Evolutionary conservation across 2,888 invertebrate species (phyloP).

Genomic region (Uloborus plumipes): DNA sequence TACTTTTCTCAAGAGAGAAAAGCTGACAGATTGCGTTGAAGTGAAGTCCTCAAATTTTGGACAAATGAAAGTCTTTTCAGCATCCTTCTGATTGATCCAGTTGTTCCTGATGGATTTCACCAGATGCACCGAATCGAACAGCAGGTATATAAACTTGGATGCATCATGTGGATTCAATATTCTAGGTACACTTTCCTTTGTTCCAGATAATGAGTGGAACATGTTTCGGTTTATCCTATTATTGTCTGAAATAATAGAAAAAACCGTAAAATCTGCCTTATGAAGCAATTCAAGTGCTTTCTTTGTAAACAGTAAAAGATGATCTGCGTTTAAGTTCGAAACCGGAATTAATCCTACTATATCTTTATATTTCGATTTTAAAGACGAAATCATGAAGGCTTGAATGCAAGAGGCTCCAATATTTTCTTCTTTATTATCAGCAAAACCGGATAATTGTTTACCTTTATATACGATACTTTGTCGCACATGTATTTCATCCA

Average conservation of each 20-base stretch:
- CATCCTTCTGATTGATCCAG: conserved; percentile 3
- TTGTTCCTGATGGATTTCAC: conserved; percentile 17
- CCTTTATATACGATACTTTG: conserved; percentile 7
- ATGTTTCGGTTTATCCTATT: conserved; percentile 24
- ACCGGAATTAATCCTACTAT: not conserved
- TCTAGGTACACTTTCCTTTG: not conserved
- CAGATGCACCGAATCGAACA: conserved; percentile 18
- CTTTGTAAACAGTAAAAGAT: not conserved
- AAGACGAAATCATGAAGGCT: not conserved
- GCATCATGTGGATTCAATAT: not conserved
- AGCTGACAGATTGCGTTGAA: no score
- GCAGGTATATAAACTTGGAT: not conserved
- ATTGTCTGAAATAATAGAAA: conserved; percentile 22
- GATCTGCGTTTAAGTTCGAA: not conserved
- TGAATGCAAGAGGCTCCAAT: not conserved
- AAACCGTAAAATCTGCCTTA: conserved; percentile 3
- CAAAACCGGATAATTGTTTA: conserved; percentile 2
- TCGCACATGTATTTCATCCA: conserved; percentile 9
- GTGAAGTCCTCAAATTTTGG: no score
- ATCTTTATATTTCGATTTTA: not conserved
- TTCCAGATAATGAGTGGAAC: not conserved
- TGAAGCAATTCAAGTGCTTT: not conserved
- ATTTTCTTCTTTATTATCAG: conserved; percentile 11
- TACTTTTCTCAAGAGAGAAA: no score
- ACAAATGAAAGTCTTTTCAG: no score